Percentiles rank a stretch among this genome's conserved stretches.
phyloP scores from a whole-genome alignment of 2,113 vertebrate species.

The Capricornis sumatraensis region DNA sequence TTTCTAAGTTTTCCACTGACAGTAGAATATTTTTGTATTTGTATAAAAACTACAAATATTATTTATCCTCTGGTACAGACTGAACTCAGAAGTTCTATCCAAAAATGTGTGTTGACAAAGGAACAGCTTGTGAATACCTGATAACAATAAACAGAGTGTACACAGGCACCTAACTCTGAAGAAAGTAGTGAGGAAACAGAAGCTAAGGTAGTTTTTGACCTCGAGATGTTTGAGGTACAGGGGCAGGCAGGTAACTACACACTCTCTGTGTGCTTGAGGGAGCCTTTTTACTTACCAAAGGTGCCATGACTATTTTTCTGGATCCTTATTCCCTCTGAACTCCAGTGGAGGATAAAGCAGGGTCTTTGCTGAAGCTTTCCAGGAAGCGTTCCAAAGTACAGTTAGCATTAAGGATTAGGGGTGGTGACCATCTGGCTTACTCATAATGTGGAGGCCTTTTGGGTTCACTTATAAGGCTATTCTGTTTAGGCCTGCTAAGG shows the following conservation, averaged over 20 bases:
- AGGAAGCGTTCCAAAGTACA: neutral
- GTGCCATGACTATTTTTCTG: neutral
- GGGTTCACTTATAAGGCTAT: neutral
- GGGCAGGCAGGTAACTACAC: neutral
- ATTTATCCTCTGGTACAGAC: neutral
- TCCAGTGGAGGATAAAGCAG: neutral
- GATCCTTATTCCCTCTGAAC: neutral
- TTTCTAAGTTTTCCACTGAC: neutral
- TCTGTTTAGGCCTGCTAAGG: neutral
- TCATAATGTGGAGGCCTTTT: neutral
- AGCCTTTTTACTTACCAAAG: neutral
- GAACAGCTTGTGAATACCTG: neutral
- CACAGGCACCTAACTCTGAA: neutral
- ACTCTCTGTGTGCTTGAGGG: neutral
- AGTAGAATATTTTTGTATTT: neutral
- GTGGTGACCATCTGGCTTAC: neutral
- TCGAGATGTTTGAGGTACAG: neutral
- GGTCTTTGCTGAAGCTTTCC: neutral
- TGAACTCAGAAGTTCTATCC: neutral
- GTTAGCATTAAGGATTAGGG: neutral
- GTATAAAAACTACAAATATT: neutral
- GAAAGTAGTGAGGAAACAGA: neutral
- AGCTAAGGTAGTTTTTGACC: neutral
- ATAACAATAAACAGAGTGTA: neutral
- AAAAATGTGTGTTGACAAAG: neutral